These are phyloP conservation scores for Coptodon bakossiorum DNA, from an alignment of 2,113 vertebrate genomes.

Conservation along the genomic window DNA sequence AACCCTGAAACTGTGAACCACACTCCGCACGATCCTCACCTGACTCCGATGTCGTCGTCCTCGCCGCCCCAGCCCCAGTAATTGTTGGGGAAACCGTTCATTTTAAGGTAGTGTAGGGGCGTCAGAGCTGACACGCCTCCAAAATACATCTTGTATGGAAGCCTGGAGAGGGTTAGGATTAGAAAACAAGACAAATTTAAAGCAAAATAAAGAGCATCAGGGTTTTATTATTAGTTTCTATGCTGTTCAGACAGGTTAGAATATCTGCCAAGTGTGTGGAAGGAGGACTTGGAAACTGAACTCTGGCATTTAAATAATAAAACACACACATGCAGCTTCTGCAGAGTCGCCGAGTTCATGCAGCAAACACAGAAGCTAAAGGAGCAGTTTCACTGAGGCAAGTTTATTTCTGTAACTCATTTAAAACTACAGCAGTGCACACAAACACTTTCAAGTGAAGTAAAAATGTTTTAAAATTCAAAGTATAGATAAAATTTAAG, in stretches of 20 bases:
- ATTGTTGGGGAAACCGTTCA: slow-evolving; percentile 79
- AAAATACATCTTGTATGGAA: slow-evolving; percentile 76
- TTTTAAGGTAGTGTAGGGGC: slow-evolving; percentile 77
- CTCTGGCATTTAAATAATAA: neutral
- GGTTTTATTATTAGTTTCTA: neutral
- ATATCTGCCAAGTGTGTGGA: neutral
- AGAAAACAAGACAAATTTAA: neutral
- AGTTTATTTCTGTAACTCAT: fast-evolving
- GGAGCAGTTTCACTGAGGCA: neutral
- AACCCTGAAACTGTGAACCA: neutral
- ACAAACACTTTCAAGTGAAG: neutral
- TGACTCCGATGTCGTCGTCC: slow-evolving; percentile 76
- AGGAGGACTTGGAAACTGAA: neutral
- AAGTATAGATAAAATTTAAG: neutral
- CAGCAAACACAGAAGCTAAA: neutral
- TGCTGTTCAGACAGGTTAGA: neutral
- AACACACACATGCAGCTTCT: fast-evolving
- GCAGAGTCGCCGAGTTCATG: neutral
- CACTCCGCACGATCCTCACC: slow-evolving; percentile 47
- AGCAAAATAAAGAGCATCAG: neutral
- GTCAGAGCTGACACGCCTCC: slow-evolving; percentile 77
- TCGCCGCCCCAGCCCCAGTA: slow-evolving; percentile 80
- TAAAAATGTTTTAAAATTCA: neutral
- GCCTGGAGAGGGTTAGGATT: slow-evolving; percentile 40
- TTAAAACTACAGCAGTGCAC: neutral